A percentile compares a stretch with the other conserved stretches of the same genome.
phyloP scores from a whole-genome alignment of 2,888 invertebrate species.

The Microdon myrmicae region DNA sequence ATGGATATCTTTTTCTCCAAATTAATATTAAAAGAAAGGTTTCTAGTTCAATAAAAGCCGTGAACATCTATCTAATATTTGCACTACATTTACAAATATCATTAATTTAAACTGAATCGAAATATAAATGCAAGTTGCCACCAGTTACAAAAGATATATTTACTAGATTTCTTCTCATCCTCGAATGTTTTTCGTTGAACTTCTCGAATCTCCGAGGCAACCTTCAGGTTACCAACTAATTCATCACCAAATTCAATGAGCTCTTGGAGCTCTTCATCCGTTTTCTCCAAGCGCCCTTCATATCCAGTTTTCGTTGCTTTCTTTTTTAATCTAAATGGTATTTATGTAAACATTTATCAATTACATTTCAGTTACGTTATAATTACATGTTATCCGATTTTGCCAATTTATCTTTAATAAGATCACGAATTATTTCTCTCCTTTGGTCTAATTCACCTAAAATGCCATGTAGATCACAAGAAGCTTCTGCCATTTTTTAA shows the following conservation, averaged over 20 bases:
- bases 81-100: slow-evolving; percentile 2
- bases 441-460: slow-evolving; percentile 14
- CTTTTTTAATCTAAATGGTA: slow-evolving; percentile 57
- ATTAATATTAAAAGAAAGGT: too few relatives aligned
- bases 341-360: background rate
- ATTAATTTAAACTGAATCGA: too few relatives aligned
- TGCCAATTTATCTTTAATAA: slow-evolving; percentile 19
- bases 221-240: slow-evolving; percentile 79
- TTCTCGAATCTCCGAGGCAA: slow-evolving; percentile 81
- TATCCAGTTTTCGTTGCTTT: slow-evolving; percentile 69
- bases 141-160: too few relatives aligned
- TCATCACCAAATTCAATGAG: slow-evolving; percentile 76
- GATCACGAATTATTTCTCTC: slow-evolving; percentile 17
- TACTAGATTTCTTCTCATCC: slow-evolving; percentile 64
- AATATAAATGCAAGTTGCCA: background rate
- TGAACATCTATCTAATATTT: too few relatives aligned
- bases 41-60: too few relatives aligned
- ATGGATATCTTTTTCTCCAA: too few relatives aligned
- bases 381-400: slow-evolving; percentile 17
- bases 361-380: background rate
- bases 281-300: slow-evolving; percentile 74
- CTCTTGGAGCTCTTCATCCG: slow-evolving; percentile 74
- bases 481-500: slow-evolving; percentile 15
- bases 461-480: background rate
- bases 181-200: slow-evolving; percentile 70